These are phyloP conservation scores for Neogobius melanostomus DNA, from an alignment of 2,113 vertebrate species.

Conservation along the genomic window DNA sequence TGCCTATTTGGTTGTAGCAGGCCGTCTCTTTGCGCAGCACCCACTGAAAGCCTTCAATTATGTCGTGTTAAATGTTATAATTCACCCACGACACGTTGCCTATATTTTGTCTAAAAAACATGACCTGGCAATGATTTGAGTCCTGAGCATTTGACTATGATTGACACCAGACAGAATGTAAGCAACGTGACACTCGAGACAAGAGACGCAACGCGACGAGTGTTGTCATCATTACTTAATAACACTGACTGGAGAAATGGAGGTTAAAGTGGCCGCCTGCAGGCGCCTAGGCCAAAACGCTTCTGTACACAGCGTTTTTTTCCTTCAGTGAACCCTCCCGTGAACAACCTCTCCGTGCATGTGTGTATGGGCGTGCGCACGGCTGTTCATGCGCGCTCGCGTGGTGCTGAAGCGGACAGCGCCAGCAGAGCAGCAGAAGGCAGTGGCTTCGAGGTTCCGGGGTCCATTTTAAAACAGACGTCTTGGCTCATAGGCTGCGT, in stretches of 20 bases:
- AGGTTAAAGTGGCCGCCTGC: slow-evolving; percentile 25
- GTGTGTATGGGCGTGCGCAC: neutral
- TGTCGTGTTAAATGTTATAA: slow-evolving; percentile 4
- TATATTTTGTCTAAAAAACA: slow-evolving; percentile 13
- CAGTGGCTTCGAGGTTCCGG: slow-evolving; percentile 52
- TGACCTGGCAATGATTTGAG: slow-evolving; percentile 1
- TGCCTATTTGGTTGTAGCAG: slow-evolving; percentile 42
- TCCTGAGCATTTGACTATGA: slow-evolving; percentile 8
- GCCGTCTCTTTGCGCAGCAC: slow-evolving; percentile 55
- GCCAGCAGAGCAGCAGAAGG: slow-evolving; percentile 57
- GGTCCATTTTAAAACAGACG: slow-evolving; percentile 70
- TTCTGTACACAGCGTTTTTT: neutral
- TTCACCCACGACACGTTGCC: neutral
- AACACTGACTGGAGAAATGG: slow-evolving; percentile 18
- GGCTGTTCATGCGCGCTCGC: neutral
- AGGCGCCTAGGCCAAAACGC: slow-evolving; percentile 22
- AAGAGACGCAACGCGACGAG: slow-evolving; percentile 7
- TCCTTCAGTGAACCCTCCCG: slow-evolving; percentile 10
- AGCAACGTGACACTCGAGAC: slow-evolving; percentile 12
- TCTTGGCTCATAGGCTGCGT: slow-evolving; percentile 36
- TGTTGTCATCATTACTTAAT: slow-evolving; percentile 26
- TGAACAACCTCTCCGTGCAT: neutral
- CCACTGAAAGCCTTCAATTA: slow-evolving; percentile 7
- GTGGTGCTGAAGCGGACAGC: slow-evolving; percentile 81
- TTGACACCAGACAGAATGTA: neutral